A percentile compares a stretch with the other conserved stretches of the same genome.
Conservation (phyloP, 2,888 invertebrate species). For the Elmis aenea region DNA sequence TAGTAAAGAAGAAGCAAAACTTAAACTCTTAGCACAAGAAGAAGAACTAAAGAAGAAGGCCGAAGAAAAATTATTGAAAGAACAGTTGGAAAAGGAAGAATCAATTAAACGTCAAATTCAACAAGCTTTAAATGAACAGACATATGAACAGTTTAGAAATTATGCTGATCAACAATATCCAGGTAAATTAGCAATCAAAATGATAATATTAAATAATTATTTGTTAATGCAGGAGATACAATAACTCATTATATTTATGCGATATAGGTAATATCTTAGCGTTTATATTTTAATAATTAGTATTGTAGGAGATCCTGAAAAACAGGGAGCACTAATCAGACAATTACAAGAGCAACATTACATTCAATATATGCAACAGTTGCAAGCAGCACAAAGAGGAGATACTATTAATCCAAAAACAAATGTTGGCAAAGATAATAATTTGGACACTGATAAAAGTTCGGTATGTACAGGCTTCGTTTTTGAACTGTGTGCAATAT, state of each 20-base stretch:
- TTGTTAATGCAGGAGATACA: too few relatives aligned
- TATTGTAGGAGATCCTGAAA: slow-evolving; percentile 64
- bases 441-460: slow-evolving; percentile 2
- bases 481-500: too few relatives aligned
- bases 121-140: slow-evolving; percentile 93
- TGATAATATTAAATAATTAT: not conserved
- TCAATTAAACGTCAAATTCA: slow-evolving; percentile 78
- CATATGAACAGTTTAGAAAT: slow-evolving; percentile 79
- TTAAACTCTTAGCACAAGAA: slow-evolving; percentile 53
- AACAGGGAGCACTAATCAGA: slow-evolving; percentile 89
- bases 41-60: slow-evolving; percentile 57
- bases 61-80: slow-evolving; percentile 60
- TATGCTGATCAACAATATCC: slow-evolving; percentile 94
- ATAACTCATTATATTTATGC: too few relatives aligned
- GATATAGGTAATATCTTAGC: too few relatives aligned
- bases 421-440: slow-evolving; percentile 7
- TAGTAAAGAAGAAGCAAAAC: slow-evolving; percentile 54
- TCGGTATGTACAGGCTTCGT: slow-evolving; percentile 1
- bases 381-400: slow-evolving; percentile 53
- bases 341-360: slow-evolving; percentile 99
- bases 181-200: slow-evolving; percentile 44
- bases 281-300: too few relatives aligned
- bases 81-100: slow-evolving; percentile 58
- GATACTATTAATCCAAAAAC: slow-evolving; percentile 29
- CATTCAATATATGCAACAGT: slow-evolving; percentile 96